Conservation (phyloP, 2,113 vertebrate genomes). For the Axis porcinus region DNA sequence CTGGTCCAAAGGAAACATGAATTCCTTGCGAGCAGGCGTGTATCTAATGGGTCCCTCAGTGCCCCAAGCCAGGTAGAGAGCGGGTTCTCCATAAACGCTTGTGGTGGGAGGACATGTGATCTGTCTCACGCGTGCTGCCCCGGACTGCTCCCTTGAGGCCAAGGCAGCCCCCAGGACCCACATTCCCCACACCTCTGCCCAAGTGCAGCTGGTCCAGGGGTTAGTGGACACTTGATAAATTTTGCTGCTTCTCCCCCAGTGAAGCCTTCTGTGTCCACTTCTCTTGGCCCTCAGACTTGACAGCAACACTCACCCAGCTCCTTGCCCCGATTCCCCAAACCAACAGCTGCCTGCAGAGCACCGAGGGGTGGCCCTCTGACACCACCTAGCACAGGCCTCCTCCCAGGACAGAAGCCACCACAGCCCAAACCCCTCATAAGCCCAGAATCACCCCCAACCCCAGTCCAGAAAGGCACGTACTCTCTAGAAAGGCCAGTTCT, state of each 20-base stretch:
- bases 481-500: no score
- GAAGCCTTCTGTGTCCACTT: background rate
- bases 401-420: background rate
- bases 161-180: rapidly evolving
- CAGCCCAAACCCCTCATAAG: background rate
- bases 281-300: background rate
- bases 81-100: rapidly evolving
- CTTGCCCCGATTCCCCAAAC: background rate
- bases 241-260: background rate
- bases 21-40: no score
- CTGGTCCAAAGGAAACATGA: rapidly evolving
- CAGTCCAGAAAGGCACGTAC: background rate
- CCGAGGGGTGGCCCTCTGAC: rapidly evolving
- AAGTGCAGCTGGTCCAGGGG: rapidly evolving
- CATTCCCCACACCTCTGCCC: background rate
- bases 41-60: background rate
- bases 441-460: background rate
- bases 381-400: background rate
- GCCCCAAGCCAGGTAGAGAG: background rate
- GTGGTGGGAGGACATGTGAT: background rate
- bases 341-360: background rate
- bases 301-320: background rate
- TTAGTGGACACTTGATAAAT: background rate
- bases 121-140: rapidly evolving
- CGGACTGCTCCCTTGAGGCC: background rate